These are phyloP conservation scores for Drosophila burlai DNA, from an alignment of 1,140 invertebrate genomes.

Conservation along the genomic window DNA sequence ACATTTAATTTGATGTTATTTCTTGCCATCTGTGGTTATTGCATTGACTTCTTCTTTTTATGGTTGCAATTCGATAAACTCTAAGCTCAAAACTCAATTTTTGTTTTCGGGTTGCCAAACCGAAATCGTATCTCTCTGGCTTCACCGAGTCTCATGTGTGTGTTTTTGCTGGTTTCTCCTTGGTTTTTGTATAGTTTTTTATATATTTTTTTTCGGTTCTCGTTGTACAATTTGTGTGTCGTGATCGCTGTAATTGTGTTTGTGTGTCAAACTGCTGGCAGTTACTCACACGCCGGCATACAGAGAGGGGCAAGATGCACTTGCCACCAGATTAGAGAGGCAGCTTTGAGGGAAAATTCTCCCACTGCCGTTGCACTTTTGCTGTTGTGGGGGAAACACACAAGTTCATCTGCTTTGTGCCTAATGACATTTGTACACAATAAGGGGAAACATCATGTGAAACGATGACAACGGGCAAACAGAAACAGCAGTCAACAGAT, in stretches of 20 bases:
- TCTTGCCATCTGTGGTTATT: slow-evolving; percentile 32
- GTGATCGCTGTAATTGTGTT: slow-evolving; percentile 77
- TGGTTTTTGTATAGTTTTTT: slow-evolving; percentile 2
- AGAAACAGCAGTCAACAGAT: slow-evolving; percentile 53
- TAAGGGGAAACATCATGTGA: slow-evolving; percentile 53
- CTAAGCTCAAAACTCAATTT: slow-evolving; percentile 39
- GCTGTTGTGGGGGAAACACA: slow-evolving; percentile 7
- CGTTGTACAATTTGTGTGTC: slow-evolving; percentile 29
- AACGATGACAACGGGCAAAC: slow-evolving; percentile 21
- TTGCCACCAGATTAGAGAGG: slow-evolving; percentile 53
- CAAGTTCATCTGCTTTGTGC: slow-evolving; percentile 54
- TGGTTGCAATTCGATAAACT: slow-evolving; percentile 39
- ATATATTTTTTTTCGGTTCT: slow-evolving; percentile 7
- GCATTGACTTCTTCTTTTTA: slow-evolving; percentile 21
- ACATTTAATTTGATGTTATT: slow-evolving; percentile 16
- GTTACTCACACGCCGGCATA: slow-evolving; percentile 52
- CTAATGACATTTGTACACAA: slow-evolving; percentile 79
- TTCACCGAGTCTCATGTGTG: background rate
- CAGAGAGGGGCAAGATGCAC: slow-evolving; percentile 51
- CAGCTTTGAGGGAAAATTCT: slow-evolving; percentile 47
- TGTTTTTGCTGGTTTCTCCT: slow-evolving; percentile 4
- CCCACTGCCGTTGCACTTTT: slow-evolving; percentile 19
- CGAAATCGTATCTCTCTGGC: slow-evolving; percentile 22
- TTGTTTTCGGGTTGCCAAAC: slow-evolving; percentile 4
- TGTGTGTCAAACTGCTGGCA: slow-evolving; percentile 75